Evolutionary conservation across 2,888 invertebrate genomes (phyloP).

Genomic region (Pammene aurita): DNA sequence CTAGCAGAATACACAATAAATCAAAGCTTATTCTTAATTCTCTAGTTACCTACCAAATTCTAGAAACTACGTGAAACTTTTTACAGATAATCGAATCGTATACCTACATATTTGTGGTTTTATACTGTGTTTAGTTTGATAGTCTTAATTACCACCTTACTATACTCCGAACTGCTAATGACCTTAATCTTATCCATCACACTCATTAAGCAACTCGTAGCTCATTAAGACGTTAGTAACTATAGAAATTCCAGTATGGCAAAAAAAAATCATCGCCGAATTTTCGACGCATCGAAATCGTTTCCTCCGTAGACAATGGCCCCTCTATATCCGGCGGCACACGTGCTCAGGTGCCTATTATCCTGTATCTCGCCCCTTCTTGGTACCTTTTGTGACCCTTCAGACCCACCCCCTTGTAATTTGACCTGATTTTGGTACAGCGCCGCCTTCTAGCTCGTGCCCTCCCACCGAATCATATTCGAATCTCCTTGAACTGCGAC

Average conservation of each 20-base stretch:
- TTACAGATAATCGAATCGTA: constrained; percentile 13
- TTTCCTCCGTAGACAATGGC: constrained; percentile 80
- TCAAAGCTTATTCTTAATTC: neutral
- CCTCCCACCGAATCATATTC: constrained; percentile 71
- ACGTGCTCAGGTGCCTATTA: constrained; percentile 83
- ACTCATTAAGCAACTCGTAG: constrained; percentile 26
- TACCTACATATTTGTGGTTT: neutral
- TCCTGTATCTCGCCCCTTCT: constrained; percentile 62
- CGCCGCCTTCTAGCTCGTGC: constrained; percentile 74
- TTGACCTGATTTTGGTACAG: constrained; percentile 73
- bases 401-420: constrained; percentile 72
- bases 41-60: too few species aligned
- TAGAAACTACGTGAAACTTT: too few species aligned
- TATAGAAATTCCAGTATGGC: constrained; percentile 38
- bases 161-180: constrained; percentile 23
- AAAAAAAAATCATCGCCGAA: constrained; percentile 71
- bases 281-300: constrained; percentile 76
- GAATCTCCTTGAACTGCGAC: constrained; percentile 48
- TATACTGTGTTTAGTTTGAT: neutral
- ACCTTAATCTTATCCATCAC: constrained; percentile 29
- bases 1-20: too few species aligned
- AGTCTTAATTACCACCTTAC: constrained; percentile 1
- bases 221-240: constrained; percentile 31
- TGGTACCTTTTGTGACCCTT: constrained; percentile 66
- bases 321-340: constrained; percentile 77